phyloP scores from a whole-genome alignment of 2,888 invertebrate species.

The Colostygia pectinataria region DNA sequence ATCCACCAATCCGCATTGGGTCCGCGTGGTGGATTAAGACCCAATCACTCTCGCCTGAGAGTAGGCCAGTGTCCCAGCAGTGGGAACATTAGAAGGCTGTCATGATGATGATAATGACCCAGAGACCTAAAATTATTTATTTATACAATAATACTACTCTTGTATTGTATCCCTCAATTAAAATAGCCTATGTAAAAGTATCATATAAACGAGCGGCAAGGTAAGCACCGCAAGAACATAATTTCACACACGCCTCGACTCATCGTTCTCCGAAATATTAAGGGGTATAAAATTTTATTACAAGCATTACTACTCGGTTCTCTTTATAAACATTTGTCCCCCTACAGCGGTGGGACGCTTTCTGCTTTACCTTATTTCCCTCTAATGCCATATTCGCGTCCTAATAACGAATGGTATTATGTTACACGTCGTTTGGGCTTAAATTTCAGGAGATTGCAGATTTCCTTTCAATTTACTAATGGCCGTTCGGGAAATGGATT shows the following conservation, averaged over 20 bases:
- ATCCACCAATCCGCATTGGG: no score
- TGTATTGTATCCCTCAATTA: no score
- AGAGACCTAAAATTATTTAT: no score
- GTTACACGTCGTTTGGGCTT: constrained; percentile 77
- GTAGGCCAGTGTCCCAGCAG: no score
- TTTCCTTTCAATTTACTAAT: constrained; percentile 65
- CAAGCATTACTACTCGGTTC: constrained; percentile 69
- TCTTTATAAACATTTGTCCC: constrained; percentile 71
- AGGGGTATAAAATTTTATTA: constrained; percentile 81
- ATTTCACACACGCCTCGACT: constrained; percentile 77
- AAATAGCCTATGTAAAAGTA: constrained; percentile 25
- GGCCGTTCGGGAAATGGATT: constrained; percentile 58
- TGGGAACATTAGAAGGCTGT: no score
- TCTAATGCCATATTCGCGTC: constrained; percentile 77
- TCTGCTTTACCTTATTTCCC: constrained; percentile 64
- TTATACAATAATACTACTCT: no score
- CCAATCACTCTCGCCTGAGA: no score
- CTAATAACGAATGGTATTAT: constrained; percentile 77
- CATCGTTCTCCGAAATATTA: constrained; percentile 79
- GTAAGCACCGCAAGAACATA: constrained; percentile 60
- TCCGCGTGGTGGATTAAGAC: no score
- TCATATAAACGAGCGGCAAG: constrained; percentile 57
- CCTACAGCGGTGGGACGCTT: constrained; percentile 49
- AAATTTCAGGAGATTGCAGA: constrained; percentile 69
- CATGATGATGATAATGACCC: no score